Percentiles rank a stretch among this genome's conserved stretches.
Conservation (phyloP, 1,140 invertebrate genomes). For the Drosophila ohnishii region DNA sequence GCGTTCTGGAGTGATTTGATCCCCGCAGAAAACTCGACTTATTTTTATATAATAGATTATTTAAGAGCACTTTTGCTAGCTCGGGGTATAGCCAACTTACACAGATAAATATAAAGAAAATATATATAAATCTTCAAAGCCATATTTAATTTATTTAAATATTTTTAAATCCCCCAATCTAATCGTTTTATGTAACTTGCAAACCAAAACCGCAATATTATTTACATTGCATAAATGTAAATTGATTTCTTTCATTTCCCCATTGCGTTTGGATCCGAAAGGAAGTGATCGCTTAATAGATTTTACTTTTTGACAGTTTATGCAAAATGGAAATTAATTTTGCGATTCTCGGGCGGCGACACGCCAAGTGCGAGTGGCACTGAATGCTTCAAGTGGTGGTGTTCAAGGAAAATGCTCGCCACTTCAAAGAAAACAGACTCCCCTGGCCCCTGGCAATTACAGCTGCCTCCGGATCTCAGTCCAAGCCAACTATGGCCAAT, state of each 20-base stretch:
- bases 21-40: no score
- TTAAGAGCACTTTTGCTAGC: no score
- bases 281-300: conserved; percentile 54
- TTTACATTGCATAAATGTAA: conserved; percentile 31
- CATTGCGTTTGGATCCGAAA: conserved; percentile 3
- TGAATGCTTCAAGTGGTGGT: conserved; percentile 28
- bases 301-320: conserved; percentile 55
- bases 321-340: conserved; percentile 58
- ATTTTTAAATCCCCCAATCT: neutral
- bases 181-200: neutral
- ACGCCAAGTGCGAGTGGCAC: conserved; percentile 15
- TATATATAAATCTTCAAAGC: neutral
- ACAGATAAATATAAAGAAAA: neutral
- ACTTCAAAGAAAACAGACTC: conserved; percentile 30
- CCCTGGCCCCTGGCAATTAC: conserved; percentile 29
- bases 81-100: no score
- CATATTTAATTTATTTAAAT: neutral
- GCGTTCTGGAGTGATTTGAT: no score
- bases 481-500: conserved; percentile 42
- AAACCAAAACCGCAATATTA: neutral
- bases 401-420: conserved; percentile 50
- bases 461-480: conserved; percentile 43
- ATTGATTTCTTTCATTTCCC: conserved; percentile 24
- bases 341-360: conserved; percentile 34
- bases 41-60: no score